Percentiles rank a stretch among this genome's conserved stretches.
Conservation (phyloP, 2,113 vertebrate species). For the Ia io region DNA sequence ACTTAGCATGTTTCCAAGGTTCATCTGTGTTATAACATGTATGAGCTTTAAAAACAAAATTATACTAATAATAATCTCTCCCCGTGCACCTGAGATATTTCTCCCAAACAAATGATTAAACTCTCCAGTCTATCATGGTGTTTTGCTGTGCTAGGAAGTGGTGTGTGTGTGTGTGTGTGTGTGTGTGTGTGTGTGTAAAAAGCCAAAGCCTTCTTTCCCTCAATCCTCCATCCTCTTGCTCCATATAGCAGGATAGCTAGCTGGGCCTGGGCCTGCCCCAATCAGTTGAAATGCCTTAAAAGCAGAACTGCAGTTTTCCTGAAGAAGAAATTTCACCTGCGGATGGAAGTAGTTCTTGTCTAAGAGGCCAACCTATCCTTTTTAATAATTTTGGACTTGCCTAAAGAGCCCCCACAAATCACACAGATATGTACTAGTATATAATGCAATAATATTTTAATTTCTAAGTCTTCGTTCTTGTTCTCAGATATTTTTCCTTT, state of each 20-base stretch:
- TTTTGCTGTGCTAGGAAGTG: not conserved
- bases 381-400: not conserved
- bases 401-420: not conserved
- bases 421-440: not conserved
- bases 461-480: not conserved
- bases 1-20: not conserved
- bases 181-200: not conserved
- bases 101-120: not conserved
- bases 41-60: not conserved
- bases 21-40: not conserved
- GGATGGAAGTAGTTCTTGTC: not conserved
- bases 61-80: not conserved
- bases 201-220: not conserved
- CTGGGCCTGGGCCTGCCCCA: not conserved
- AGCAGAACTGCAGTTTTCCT: not conserved
- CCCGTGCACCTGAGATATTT: not conserved
- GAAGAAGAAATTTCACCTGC: not conserved
- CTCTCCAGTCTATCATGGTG: not conserved
- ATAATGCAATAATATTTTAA: not conserved
- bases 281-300: not conserved
- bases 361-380: not conserved
- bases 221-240: not conserved
- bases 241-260: not conserved
- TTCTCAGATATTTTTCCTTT: not conserved
- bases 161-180: not conserved